Conservation (phyloP, 2,888 invertebrate genomes). For the Andrena bicolor region DNA sequence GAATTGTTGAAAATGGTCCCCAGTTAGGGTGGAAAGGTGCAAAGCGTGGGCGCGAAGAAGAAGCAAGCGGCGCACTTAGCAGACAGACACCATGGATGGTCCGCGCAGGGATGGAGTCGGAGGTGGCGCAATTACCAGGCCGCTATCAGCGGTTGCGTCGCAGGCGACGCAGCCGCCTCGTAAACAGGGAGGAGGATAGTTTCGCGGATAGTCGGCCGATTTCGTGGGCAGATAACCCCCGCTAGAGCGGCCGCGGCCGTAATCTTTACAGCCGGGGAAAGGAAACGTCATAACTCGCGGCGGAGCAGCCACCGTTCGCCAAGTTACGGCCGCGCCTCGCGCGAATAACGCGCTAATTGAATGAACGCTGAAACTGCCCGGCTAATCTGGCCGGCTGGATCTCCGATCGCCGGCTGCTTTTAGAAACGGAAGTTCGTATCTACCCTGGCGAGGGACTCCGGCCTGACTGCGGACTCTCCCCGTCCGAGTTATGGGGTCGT, state of each 20-base stretch:
- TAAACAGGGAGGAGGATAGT: slow-evolving; percentile 66
- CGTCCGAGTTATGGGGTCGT: slow-evolving; percentile 2
- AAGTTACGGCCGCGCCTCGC: slow-evolving; percentile 35
- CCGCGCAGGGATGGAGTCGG: background rate
- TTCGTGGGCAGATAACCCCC: slow-evolving; percentile 69
- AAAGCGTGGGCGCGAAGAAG: slow-evolving; percentile 26
- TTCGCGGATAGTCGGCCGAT: slow-evolving; percentile 71
- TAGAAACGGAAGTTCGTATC: slow-evolving; percentile 34
- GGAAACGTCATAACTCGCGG: slow-evolving; percentile 73
- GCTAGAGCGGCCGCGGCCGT: slow-evolving; percentile 13
- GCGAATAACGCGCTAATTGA: slow-evolving; percentile 59
- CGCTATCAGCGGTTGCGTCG: slow-evolving; percentile 63
- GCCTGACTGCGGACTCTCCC: background rate
- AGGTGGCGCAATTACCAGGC: slow-evolving; percentile 65
- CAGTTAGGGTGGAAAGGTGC: background rate
- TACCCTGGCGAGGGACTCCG: background rate
- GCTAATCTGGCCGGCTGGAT: slow-evolving; percentile 39
- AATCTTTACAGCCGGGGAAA: slow-evolving; percentile 68
- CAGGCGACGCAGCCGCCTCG: slow-evolving; percentile 58
- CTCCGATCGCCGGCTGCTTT: slow-evolving; percentile 22
- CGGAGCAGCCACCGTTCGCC: slow-evolving; percentile 56
- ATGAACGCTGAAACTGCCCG: slow-evolving; percentile 37
- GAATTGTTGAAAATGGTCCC: too few species aligned
- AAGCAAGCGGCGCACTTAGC: slow-evolving; percentile 3
- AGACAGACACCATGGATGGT: background rate